Evolutionary conservation across 2,113 vertebrate species (phyloP), one percentile per base, ranked within the genome.

Genomic region (Malurus alboscapulatus): DNA sequence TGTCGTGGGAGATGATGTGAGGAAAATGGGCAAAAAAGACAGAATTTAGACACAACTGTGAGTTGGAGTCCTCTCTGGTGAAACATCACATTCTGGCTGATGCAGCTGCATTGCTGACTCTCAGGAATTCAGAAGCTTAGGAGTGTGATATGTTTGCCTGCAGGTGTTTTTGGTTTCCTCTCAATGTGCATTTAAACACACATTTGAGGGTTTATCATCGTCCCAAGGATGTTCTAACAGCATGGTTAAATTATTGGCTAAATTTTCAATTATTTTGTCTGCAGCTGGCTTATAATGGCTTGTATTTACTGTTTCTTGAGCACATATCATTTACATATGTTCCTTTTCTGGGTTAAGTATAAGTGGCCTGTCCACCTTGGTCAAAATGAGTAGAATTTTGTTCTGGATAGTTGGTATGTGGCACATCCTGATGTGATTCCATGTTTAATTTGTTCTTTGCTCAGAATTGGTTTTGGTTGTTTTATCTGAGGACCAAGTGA

Each of bases 171-270:
- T 81, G 36, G 21, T 57, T 61, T 3, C 42, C 47, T 57, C 42
- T 90, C 68, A 73, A 2, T 8, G 19, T 84, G 21, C 9, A 32
- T 36, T 76, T 86, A 73, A 80, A 57, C 10, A 32, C 13, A 22
- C 0, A 0, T 25, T 45, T 2, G 9, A 42, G 21, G 36, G 9
- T 24, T 55, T 34, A 29, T 83, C 4, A 2, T 54, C 75, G 65
- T 44, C 42, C 45, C 30, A 27, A 24, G 30, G 54, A 10, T 45
- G 25, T 15, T 22, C n/a, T 86, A 58, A 47, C 40, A 68, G 7
- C 17, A 7, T 1, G 5, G 40, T 76, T 72, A 79, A 76, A 86
- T 16, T 29, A 50, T 54, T 80, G 29, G 16, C 25, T 73, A 69
- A 83, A 77, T 10, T 10, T 88, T 50, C 32, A 16, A 12, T 66